phyloP scores from a whole-genome alignment of 1,140 invertebrate genomes.

The Heliconius hermathena region DNA sequence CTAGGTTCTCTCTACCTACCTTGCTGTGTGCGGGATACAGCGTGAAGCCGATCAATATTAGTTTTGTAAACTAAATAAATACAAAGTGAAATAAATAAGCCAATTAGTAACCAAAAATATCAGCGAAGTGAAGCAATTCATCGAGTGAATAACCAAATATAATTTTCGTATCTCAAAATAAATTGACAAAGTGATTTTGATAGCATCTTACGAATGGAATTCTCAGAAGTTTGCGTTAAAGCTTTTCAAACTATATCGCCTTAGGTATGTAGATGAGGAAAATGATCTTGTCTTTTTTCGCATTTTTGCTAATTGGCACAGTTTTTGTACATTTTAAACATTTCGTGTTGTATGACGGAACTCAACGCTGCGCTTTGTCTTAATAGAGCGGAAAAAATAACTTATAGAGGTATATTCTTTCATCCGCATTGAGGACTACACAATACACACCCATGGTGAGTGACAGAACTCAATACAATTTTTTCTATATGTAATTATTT shows the following conservation, averaged over 20 bases:
- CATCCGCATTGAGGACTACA: too few relatives aligned
- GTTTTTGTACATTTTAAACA: too few relatives aligned
- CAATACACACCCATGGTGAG: too few relatives aligned
- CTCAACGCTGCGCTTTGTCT: too few relatives aligned
- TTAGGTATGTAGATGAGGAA: background rate
- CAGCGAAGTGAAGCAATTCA: background rate
- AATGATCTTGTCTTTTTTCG: background rate
- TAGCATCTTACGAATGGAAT: background rate
- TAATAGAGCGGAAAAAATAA: too few relatives aligned
- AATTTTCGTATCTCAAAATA: slow-evolving; percentile 25
- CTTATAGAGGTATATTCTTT: too few relatives aligned
- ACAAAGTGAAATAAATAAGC: background rate
- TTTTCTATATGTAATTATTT: too few relatives aligned
- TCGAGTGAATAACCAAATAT: background rate
- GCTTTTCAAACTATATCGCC: background rate
- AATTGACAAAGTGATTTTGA: slow-evolving; percentile 23
- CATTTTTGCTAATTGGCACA: too few relatives aligned
- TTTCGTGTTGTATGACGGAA: too few relatives aligned
- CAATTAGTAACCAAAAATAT: background rate
- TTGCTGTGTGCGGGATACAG: background rate
- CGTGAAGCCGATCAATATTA: background rate
- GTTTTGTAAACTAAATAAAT: too few relatives aligned
- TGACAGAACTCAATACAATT: too few relatives aligned
- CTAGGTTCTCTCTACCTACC: background rate
- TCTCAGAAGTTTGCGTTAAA: background rate